Evolutionary conservation across 2,113 vertebrate species (phyloP), one percentile per base, ranked within the genome.

Genomic region (Platichthys flesus): DNA sequence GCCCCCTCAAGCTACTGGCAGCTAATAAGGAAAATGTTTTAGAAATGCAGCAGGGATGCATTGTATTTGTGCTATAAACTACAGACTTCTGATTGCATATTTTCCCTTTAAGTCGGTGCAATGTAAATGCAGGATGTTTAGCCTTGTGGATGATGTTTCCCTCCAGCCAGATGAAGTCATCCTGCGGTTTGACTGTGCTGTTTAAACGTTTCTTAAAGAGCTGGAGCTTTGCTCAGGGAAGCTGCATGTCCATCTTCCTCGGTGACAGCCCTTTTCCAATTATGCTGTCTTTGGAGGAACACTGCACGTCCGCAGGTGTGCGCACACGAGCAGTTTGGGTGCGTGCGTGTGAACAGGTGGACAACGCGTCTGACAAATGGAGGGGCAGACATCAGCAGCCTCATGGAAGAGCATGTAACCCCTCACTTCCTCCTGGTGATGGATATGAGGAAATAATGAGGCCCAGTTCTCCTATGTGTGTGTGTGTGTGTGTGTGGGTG

Each of bases 371-470:
- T 78, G 85, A 85, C 83, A 83, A 91, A 92, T 89, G 74, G 82
- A 87, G 74, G 83, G 86, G 77, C 81, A 85, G 76, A 82, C 64
- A 62, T 76, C 84, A 86, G 82, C 74, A 74, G 81, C 76, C 72
- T 83, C 57, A 74, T 64, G 72, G 76, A 78, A 60, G 55, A 82
- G 69, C 69, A 74, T 69, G 72, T 81, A 90, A 78, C 66, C 81
- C 71, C 63, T 78, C 74, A 86, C 89, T 88, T 91, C 52, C 84
- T 40, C 82, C 71, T 0, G 1, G 54, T 70, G 76, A 84, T 87
- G 84, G 60, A 85, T 87, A 92, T 92, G 85, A 90, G 88, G 62
- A 91, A 90, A 93, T 92, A 92, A 92, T 62, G 73, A 94, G 82
- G 74, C 67, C 75, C 52, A 24, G 67, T 87, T 82, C 73, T 54